Evolutionary conservation across 2,888 invertebrate genomes (phyloP).

Genomic region (Aleiodes testaceus): DNA sequence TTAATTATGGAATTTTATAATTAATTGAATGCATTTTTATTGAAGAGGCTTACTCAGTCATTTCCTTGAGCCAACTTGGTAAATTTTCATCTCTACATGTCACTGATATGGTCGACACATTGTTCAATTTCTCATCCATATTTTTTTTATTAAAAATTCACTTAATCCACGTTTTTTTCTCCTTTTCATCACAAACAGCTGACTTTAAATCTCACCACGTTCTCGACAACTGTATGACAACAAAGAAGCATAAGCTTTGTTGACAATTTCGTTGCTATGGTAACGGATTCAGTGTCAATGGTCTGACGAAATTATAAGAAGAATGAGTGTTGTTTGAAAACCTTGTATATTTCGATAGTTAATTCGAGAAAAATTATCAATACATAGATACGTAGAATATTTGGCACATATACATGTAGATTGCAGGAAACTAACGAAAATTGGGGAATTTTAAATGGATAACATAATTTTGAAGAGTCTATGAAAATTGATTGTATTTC

Average conservation of each 20-base stretch:
- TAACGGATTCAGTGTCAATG: slow-evolving; percentile 38
- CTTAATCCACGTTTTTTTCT: background rate
- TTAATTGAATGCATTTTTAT: slow-evolving; percentile 8
- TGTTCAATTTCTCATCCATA: slow-evolving; percentile 26
- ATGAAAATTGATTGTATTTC: no score
- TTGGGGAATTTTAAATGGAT: no score
- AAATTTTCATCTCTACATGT: slow-evolving; percentile 51
- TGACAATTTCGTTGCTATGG: slow-evolving; percentile 34
- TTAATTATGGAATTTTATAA: background rate
- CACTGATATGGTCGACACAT: slow-evolving; percentile 49
- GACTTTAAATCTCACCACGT: slow-evolving; percentile 24
- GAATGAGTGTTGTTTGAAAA: slow-evolving; percentile 3
- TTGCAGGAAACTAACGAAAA: no score
- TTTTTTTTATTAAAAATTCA: background rate
- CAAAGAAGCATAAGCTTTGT: slow-evolving; percentile 28
- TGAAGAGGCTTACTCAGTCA: slow-evolving; percentile 58
- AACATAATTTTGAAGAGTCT: no score
- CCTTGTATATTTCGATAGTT: slow-evolving; percentile 2
- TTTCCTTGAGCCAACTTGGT: slow-evolving; percentile 61
- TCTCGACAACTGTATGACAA: slow-evolving; percentile 22
- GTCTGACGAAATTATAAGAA: slow-evolving; percentile 9
- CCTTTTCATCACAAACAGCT: slow-evolving; percentile 13
- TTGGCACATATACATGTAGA: slow-evolving; percentile 6
- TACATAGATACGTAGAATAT: background rate
- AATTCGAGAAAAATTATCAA: background rate